Evolutionary conservation across 2,113 vertebrate genomes (phyloP).

Genomic region (Equus przewalskii): DNA sequence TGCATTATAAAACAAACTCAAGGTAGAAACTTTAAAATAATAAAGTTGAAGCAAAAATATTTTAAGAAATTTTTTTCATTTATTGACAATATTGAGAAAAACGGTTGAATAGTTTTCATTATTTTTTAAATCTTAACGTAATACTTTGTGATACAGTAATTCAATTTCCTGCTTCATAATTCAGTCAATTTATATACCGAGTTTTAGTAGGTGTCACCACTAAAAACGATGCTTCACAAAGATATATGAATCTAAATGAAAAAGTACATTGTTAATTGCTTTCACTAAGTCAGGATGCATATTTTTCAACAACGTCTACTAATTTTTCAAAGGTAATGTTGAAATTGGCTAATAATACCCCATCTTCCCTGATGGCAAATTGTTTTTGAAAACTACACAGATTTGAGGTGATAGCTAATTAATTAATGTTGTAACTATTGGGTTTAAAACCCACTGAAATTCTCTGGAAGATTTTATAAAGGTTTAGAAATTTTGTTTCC

Average conservation of each 20-base stretch:
- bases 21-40: not conserved
- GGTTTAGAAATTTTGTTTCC: not conserved
- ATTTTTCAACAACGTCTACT: not conserved
- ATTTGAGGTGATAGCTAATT: not conserved
- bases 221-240: conserved; percentile 11
- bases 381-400: not conserved
- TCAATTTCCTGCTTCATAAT: conserved; percentile 4
- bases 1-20: not conserved
- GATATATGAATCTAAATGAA: not conserved
- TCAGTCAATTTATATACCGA: not conserved
- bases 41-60: conserved; percentile 9
- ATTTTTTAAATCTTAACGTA: conserved; percentile 36
- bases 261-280: not conserved
- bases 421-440: not conserved
- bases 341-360: not conserved
- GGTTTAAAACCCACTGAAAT: not conserved
- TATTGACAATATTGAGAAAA: conserved; percentile 32
- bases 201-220: not conserved
- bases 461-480: not conserved
- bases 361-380: not conserved
- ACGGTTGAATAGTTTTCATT: not conserved
- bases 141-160: not conserved
- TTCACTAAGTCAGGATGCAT: not conserved
- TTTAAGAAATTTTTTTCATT: conserved; percentile 8
- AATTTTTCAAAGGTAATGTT: not conserved